Evolutionary conservation across 1,140 invertebrate genomes (phyloP), one percentile per base, ranked within the genome.

Genomic region (Saccostrea cuccullata): DNA sequence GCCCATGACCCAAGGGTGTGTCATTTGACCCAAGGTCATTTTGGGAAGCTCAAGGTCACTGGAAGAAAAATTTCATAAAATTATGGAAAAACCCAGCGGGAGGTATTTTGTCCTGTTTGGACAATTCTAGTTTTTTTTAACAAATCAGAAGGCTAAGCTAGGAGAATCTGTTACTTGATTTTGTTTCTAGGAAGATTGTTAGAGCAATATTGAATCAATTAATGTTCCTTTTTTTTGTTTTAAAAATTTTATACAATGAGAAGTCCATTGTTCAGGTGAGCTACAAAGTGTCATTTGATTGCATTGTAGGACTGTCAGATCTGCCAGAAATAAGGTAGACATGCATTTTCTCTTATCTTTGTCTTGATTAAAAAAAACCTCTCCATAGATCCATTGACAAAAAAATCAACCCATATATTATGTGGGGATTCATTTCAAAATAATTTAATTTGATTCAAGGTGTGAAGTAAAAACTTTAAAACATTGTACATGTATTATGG

Each of bases 281-380:
- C 58, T 64, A 64, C n/a, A 64, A 64, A 64, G 58, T 77, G 70
- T 26, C 60, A 67, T 36, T 13, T 5, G 9, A 15, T 26, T 4
- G 23, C 23, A 77, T 8, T 77, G 23, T 77, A 13, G 26, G 11
- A 13, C 70, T 77, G 70, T 77, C 70, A 77, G 26, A 77, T 15
- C 23, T 36, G 70, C 26, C 70, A 77, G 23, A 77, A 30, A 47
- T 47, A 47, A 47, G 47, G 70, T 26, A 77, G 70, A 30, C 70
- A 77, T 30, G 70, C 70, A 77, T 77, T 77, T 36, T 36, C 26
- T 30, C 70, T 77, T 77, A 77, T 77, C 70, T 30, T 77, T 77
- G 70, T 77, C 67, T 4, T 20, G 70, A 13, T 36, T 36, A 30
- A 36, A 77, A 36, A 77, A 64, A 64, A 17, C 58, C 15, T 20